Conservation (phyloP, 2,797 vertebrate species). For the Arvicola amphibius region DNA sequence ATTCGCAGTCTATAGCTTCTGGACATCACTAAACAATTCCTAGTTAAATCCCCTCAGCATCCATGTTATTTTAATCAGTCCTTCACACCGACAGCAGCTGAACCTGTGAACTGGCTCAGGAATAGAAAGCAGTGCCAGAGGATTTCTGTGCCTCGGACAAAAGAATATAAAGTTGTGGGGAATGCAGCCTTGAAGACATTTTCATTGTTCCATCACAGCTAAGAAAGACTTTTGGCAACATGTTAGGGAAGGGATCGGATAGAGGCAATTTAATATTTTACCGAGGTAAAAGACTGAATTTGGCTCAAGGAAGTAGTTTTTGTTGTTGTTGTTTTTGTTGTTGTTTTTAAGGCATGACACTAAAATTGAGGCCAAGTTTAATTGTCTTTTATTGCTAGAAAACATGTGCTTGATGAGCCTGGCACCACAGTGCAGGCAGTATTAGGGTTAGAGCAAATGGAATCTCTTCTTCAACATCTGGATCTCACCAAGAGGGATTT, state of each 20-base stretch:
- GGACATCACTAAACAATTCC: constrained; percentile 46
- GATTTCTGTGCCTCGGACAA: constrained; percentile 11
- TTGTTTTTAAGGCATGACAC: neutral
- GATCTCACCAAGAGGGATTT: neutral
- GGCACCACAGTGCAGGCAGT: neutral
- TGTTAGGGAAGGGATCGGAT: neutral
- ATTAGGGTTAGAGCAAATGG: neutral
- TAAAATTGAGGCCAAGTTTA: neutral
- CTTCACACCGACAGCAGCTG: constrained; percentile 28
- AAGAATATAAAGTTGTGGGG: neutral
- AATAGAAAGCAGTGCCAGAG: neutral
- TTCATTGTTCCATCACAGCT: neutral
- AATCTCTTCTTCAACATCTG: neutral
- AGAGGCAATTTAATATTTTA: constrained; percentile 13
- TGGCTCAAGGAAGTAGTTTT: neutral
- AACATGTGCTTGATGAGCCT: neutral
- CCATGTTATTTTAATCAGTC: constrained; percentile 53
- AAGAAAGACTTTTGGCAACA: neutral
- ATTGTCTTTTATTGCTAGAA: constrained; percentile 6
- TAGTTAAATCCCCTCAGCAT: neutral
- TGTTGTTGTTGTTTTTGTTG: neutral
- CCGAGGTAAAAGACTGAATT: constrained; percentile 17
- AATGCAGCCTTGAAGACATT: constrained; percentile 41
- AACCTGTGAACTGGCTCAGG: constrained; percentile 43
- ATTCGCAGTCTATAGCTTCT: neutral